Evolutionary conservation across 2,797 vertebrate genomes (phyloP).

Genomic region (Spinus olivaceus): DNA sequence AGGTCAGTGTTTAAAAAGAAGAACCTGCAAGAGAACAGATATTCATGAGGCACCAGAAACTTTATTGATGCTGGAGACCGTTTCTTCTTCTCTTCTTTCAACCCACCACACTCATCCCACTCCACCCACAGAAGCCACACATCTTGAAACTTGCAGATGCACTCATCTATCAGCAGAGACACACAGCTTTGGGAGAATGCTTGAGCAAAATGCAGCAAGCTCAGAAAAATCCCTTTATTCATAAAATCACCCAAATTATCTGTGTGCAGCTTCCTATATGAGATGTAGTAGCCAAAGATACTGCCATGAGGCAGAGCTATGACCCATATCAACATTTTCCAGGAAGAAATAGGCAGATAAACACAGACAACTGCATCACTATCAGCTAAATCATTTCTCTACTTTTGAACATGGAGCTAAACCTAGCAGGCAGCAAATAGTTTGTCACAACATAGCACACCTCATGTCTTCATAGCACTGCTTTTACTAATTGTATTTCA

Average conservation of each 20-base stretch:
- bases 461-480: background rate
- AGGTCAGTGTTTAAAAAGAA: background rate
- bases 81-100: constrained; percentile 16
- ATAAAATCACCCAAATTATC: background rate
- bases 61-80: background rate
- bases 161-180: background rate
- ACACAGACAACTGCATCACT: background rate
- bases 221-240: constrained; percentile 28
- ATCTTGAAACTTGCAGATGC: constrained; percentile 53
- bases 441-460: background rate
- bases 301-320: background rate
- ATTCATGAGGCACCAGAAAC: constrained; percentile 11
- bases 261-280: background rate
- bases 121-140: background rate
- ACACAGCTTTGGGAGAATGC: background rate
- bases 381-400: background rate
- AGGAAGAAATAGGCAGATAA: background rate
- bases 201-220: background rate
- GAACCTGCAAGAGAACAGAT: background rate
- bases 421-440: background rate
- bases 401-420: background rate
- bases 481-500: constrained; percentile 6
- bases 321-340: background rate
- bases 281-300: background rate
- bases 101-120: background rate